Evolutionary conservation across 2,113 vertebrate species (phyloP).

Genomic region (Otolemur garnettii): DNA sequence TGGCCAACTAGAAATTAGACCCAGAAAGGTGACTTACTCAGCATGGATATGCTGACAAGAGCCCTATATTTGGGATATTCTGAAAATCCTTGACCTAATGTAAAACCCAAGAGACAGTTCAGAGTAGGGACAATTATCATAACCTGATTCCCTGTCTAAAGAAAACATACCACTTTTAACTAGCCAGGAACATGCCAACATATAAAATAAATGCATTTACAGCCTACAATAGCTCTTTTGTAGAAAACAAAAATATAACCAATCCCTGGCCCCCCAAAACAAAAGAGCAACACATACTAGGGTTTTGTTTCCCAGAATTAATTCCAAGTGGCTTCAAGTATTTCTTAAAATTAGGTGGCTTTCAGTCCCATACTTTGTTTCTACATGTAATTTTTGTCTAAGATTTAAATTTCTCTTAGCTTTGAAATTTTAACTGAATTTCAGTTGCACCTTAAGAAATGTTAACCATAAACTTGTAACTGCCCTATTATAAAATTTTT

Average conservation of each 20-base stretch:
- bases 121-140: not conserved
- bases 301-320: not conserved
- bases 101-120: constrained; percentile 2
- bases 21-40: constrained; percentile 39
- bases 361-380: constrained; percentile 28
- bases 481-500: not conserved
- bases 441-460: constrained; percentile 19
- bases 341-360: constrained; percentile 5
- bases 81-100: constrained; percentile 53
- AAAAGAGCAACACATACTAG: not conserved
- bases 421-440: constrained; percentile 48
- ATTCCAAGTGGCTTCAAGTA: not conserved
- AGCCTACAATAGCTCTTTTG: not conserved
- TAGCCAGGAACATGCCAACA: not conserved
- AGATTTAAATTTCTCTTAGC: constrained; percentile 27
- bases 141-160: constrained; percentile 8
- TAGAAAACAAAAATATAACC: not conserved
- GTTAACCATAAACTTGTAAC: not conserved
- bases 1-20: constrained; percentile 1
- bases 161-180: constrained; percentile 45
- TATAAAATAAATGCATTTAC: not conserved
- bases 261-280: not conserved
- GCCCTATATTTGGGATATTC: not conserved
- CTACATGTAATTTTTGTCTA: constrained; percentile 36
- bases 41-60: not conserved